Evolutionary conservation across 2,797 vertebrate species (phyloP), one percentile per base, ranked within the genome.

Genomic region (Phyllotis vaccarum): DNA sequence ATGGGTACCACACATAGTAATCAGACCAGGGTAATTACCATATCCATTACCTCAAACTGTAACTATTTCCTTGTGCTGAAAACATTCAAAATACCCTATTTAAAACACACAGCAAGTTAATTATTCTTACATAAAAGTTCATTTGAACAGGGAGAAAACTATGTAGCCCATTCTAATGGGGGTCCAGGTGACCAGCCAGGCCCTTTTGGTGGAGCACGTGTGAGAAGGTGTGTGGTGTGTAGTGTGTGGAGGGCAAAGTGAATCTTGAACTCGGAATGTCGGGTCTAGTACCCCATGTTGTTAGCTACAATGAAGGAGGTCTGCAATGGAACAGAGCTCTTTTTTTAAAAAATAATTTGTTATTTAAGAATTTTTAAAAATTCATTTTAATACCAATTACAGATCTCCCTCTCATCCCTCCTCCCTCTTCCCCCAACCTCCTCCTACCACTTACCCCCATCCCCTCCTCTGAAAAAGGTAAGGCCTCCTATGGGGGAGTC

Each of bases 191-290:
- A 22, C 24, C 49, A 52, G 79, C 89, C 54, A 37, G 90, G 22
- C 72, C 58, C 46, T 0, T 0, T 0, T 1, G 11, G 6, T 43
- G 37, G 56, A 46, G 22, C 8, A 2, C n/a, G 13, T 27, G 34
- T 12, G 21, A 68, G 24, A 54, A 22, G 6, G 19, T 22, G 13
- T 43, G 16, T 70, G 43, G 19, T 46, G 29, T 90, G 86, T 52
- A 49, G 34, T 31, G 24, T 56, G 66, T 31, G 17, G 72, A 74
- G 21, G 76, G 54, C 12, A 29, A n/a, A 89, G n/a, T n/a, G 46
- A 79, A 34, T 22, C 17, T 68, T 7, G 96, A 49, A n/a, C 16
- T 27, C 1, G 0, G 21, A 3, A 17, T 5, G n/a, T 9, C 2
- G 7, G 16, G 5, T 16, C 54, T 66, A 40, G 9, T 0, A 12